phyloP scores from a whole-genome alignment of 2,888 invertebrate species.

The Eupithecia subfuscata region DNA sequence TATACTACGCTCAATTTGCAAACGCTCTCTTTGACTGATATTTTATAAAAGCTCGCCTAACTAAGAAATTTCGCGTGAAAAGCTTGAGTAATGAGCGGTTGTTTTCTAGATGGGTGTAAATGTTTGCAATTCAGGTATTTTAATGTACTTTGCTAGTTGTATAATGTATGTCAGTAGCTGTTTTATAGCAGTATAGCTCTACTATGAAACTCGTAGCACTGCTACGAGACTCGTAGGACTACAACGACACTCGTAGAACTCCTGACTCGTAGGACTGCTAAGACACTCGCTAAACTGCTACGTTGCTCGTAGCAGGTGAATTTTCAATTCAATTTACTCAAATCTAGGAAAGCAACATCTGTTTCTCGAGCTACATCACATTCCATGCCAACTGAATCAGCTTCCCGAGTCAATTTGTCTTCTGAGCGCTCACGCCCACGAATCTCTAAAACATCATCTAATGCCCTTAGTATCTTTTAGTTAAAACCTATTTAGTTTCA shows the following conservation, averaged over 20 bases:
- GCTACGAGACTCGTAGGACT: neutral
- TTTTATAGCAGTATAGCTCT: neutral
- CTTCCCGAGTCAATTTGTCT: slow-evolving; percentile 10
- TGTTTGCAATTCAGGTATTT: neutral
- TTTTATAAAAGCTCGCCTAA: neutral
- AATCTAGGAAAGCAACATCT: neutral
- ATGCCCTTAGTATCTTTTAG: slow-evolving; percentile 8
- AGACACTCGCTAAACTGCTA: neutral
- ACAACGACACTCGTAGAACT: neutral
- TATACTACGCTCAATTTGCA: neutral
- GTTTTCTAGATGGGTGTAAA: neutral
- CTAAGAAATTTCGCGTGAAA: neutral
- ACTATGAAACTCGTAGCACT: neutral
- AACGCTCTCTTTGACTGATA: slow-evolving; percentile 3
- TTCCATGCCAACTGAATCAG: neutral
- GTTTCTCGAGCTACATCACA: neutral
- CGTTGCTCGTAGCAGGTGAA: neutral
- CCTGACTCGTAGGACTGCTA: neutral
- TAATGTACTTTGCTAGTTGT: neutral
- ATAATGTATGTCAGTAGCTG: too few relatives aligned
- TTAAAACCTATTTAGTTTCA: slow-evolving; percentile 26
- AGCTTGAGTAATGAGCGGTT: neutral
- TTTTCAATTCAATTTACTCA: neutral
- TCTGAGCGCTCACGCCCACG: neutral
- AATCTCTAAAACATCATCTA: slow-evolving; percentile 1